phyloP scores from a whole-genome alignment of 2,113 vertebrate genomes.

The Nibea coibor region DNA sequence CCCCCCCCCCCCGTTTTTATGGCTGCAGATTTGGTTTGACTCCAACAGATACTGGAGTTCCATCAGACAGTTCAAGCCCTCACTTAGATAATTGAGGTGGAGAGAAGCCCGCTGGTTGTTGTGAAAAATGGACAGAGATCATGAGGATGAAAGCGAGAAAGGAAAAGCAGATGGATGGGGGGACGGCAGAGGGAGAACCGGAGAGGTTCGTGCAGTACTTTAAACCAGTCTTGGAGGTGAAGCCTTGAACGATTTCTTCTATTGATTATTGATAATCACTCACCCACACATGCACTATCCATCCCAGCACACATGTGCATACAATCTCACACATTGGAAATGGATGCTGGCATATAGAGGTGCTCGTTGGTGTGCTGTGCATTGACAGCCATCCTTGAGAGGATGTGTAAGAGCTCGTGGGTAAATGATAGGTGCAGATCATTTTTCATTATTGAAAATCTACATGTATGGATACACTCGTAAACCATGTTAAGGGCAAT shows the following conservation, averaged over 20 bases:
- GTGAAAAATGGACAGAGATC: slow-evolving; percentile 62
- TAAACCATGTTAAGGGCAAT: slow-evolving; percentile 9
- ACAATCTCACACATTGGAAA: slow-evolving; percentile 34
- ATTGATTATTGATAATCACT: slow-evolving; percentile 81
- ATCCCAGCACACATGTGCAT: slow-evolving; percentile 13
- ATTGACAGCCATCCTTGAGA: slow-evolving; percentile 53
- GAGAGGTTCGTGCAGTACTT: slow-evolving; percentile 46
- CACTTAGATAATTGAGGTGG: slow-evolving; percentile 71
- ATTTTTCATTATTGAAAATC: slow-evolving; percentile 28
- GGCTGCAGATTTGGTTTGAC: slow-evolving; percentile 45
- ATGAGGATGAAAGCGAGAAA: slow-evolving; percentile 41
- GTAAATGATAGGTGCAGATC: slow-evolving; percentile 43
- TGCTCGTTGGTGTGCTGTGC: slow-evolving; percentile 12
- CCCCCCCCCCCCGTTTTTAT: slow-evolving; percentile 32
- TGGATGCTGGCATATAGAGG: slow-evolving; percentile 44
- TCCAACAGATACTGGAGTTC: slow-evolving; percentile 56
- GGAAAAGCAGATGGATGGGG: slow-evolving; percentile 35
- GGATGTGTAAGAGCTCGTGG: slow-evolving; percentile 6
- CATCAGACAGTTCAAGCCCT: slow-evolving; percentile 59
- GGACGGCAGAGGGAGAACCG: slow-evolving; percentile 18
- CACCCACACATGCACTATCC: slow-evolving; percentile 47
- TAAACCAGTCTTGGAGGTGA: slow-evolving; percentile 44
- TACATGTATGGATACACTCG: background rate
- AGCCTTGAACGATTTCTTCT: slow-evolving; percentile 63
- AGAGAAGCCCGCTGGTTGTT: slow-evolving; percentile 58